Base-by-base conservation (phyloP, 2,888 invertebrate genomes). In the Iselma pallidipennis region DNA sequence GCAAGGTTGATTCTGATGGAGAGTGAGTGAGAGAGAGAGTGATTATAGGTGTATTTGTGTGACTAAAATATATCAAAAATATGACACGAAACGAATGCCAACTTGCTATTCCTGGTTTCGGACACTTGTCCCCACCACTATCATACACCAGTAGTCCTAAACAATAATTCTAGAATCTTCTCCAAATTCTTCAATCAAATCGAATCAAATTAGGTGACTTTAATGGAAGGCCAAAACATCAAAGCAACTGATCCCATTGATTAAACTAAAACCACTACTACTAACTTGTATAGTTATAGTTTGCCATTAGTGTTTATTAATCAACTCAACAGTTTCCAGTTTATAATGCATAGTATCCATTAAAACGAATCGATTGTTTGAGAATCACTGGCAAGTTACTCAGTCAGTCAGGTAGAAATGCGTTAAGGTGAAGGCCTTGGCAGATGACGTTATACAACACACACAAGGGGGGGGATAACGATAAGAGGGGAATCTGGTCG, bases 361-460 rank as follows among this genome's bases (percentile, higher is more conserved):
- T 37, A 12, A 12, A 23, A 48, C 16, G 14, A 29, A 14, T 42
- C 49, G 12, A 53, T 42, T 28, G 61, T 54, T 64, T 57, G 49
- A 42, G 61, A 53, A 65, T 59, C 37, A 59, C 65, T 53, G 61
- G 14, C 19, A 25, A 16, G 37, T 9, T 37, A 37, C 37, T 37
- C 7, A 37, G 37, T 9, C 37, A 37, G 37, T 16, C 14, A n/a
- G 19, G n/a, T n/a, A 57, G 55, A 63, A 52, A 55, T 61, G 60
- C 57, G 55, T 49, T 61, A 61, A 65, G 65, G 61, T 62, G 62
- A 62, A 52, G 66, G 60, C 63, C 63, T 60, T 61, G 53, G 52
- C 29, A 25, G 16, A 53, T 66, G 67, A 67, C 65, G 67, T 58
- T 12, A 31, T 26, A 29, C 26, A 16, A 23, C 42, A 37, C 25